Evolutionary conservation across 2,113 vertebrate genomes (phyloP).

Genomic region (Sander lucioperca): DNA sequence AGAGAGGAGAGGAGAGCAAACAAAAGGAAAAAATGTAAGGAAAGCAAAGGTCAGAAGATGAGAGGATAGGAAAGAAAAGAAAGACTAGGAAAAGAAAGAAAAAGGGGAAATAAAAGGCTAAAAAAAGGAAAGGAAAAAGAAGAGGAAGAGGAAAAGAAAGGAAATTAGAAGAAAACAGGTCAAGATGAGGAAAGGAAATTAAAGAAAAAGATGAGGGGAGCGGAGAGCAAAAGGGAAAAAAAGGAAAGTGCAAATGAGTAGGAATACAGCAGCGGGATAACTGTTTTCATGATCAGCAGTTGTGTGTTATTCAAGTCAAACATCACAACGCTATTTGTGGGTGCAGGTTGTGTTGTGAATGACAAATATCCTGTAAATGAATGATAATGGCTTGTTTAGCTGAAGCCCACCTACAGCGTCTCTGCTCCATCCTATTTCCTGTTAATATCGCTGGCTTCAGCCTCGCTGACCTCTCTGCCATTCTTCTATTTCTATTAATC

Average conservation of each 20-base stretch:
- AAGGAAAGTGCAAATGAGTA: conserved; percentile 23
- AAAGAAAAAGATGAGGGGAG: not conserved
- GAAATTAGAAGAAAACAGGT: not conserved
- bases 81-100: not conserved
- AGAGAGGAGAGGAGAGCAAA: not conserved
- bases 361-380: conserved; percentile 74
- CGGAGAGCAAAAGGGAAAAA: not conserved
- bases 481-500: conserved; percentile 66
- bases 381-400: conserved; percentile 74
- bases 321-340: conserved; percentile 39
- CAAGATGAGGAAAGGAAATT: not conserved
- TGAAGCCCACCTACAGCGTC: conserved; percentile 57
- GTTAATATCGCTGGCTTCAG: conserved; percentile 66
- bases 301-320: conserved; percentile 51
- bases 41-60: not conserved
- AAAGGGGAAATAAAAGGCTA: not conserved
- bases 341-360: conserved; percentile 69
- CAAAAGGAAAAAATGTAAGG: not conserved
- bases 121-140: no score
- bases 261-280: conserved; percentile 36
- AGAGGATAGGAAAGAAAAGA: not conserved
- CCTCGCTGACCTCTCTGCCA: conserved; percentile 59
- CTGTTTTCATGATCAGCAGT: conserved; percentile 36
- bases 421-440: conserved; percentile 72
- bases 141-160: no score